These are phyloP conservation scores for Rhabdomys pumilio DNA, from an alignment of 2,797 vertebrate genomes.

Conservation along the genomic window DNA sequence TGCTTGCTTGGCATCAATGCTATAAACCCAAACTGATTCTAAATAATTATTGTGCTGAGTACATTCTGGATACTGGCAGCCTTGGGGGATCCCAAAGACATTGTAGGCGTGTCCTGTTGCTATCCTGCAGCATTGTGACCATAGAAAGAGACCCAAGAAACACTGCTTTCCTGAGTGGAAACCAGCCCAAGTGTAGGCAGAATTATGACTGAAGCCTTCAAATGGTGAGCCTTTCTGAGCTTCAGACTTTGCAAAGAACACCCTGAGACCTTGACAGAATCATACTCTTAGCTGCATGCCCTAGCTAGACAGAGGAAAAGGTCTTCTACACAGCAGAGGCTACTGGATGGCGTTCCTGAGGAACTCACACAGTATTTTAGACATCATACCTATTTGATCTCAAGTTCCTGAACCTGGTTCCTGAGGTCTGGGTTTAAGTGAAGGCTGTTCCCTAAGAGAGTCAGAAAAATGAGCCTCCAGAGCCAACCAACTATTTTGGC, in stretches of 20 bases:
- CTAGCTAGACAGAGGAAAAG: neutral
- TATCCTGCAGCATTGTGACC: neutral
- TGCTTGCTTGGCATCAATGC: conserved; percentile 35
- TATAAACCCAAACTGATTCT: conserved; percentile 55
- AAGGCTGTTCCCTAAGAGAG: conserved; percentile 14
- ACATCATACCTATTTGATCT: neutral
- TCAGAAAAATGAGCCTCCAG: neutral
- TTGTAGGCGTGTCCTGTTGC: accelerated
- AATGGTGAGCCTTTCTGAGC: neutral
- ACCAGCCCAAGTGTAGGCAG: neutral
- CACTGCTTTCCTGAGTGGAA: neutral
- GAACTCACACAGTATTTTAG: neutral
- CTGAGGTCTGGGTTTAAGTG: neutral
- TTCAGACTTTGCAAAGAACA: neutral
- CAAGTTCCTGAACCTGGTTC: neutral
- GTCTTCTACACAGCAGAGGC: neutral
- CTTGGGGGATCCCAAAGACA: neutral
- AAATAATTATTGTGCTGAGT: conserved; percentile 48
- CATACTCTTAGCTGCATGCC: neutral
- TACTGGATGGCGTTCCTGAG: neutral
- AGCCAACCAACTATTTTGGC: neutral
- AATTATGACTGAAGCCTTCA: neutral
- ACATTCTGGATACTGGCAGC: conserved; percentile 12
- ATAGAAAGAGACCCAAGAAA: conserved; percentile 3
- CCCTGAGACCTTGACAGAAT: neutral